Conservation (phyloP, 2,797 vertebrate genomes). For the Pseudochromis fuscus region DNA sequence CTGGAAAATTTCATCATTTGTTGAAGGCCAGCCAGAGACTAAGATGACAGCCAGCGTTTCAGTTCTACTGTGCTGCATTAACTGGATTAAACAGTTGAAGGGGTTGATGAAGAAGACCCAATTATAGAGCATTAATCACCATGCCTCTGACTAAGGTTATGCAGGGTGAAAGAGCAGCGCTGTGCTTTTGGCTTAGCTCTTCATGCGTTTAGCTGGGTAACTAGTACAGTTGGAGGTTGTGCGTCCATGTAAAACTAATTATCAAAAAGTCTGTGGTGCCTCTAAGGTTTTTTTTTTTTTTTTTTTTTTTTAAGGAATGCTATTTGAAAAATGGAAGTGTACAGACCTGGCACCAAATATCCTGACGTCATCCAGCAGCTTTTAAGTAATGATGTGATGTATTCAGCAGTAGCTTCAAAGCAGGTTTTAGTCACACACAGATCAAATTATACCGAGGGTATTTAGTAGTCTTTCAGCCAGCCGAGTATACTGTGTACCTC, state of each 20-base stretch:
- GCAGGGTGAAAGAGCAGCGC: conserved; percentile 21
- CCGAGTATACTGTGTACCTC: conserved; percentile 72
- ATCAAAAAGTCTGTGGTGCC: conserved; percentile 10
- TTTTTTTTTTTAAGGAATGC: conserved; percentile 22
- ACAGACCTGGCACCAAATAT: conserved; percentile 21
- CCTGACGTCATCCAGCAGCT: conserved; percentile 5
- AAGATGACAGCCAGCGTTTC: conserved; percentile 47
- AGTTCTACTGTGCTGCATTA: conserved; percentile 50
- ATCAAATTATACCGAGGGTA: not conserved
- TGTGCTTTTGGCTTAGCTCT: conserved; percentile 39
- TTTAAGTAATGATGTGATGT: conserved; percentile 16
- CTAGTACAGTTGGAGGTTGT: conserved; percentile 4
- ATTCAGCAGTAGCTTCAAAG: conserved; percentile 8
- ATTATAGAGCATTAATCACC: conserved; percentile 65
- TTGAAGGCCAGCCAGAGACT: conserved; percentile 47
- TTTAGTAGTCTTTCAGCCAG: conserved; percentile 3
- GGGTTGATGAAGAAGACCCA: conserved; percentile 51
- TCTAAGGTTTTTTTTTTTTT: too few relatives aligned
- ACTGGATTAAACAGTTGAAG: conserved; percentile 64
- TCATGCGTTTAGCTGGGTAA: conserved; percentile 4
- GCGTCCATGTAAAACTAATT: conserved; percentile 18
- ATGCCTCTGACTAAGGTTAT: conserved; percentile 31
- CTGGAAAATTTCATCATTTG: conserved; percentile 22
- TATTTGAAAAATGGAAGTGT: not conserved
- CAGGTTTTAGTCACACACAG: not conserved